phyloP scores from a whole-genome alignment of 2,888 invertebrate genomes.

The Entomobrya proxima region DNA sequence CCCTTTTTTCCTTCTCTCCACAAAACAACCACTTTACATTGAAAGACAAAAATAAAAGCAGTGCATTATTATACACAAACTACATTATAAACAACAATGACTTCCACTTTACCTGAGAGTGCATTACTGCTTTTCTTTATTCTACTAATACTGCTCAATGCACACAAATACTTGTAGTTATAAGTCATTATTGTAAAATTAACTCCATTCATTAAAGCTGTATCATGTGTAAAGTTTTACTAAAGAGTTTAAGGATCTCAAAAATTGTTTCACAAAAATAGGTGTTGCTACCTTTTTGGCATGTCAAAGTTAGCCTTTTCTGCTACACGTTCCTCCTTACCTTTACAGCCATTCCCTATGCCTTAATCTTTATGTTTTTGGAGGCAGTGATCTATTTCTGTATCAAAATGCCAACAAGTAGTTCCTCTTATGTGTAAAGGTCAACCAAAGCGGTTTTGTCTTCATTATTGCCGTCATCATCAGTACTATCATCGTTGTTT shows the following conservation, averaged over 20 bases:
- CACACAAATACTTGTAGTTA: background rate
- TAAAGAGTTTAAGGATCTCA: constrained; percentile 1
- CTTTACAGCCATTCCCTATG: background rate
- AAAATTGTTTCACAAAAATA: background rate
- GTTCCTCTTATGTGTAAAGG: constrained; percentile 48
- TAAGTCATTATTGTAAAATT: constrained; percentile 8
- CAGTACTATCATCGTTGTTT: constrained; percentile 2
- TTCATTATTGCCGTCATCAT: constrained; percentile 29
- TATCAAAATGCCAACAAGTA: background rate
- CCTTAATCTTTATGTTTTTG: background rate
- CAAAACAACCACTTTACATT: background rate
- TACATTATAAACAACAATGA: background rate
- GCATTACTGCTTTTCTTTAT: background rate
- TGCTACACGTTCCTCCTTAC: background rate
- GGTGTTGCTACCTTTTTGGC: background rate
- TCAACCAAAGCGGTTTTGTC: constrained; percentile 55
- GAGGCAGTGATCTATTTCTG: constrained; percentile 43
- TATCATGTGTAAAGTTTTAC: background rate
- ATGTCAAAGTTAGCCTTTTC: background rate
- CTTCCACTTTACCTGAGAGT: constrained; percentile 25
- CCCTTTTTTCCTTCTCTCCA: constrained; percentile 55
- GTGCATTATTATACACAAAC: background rate
- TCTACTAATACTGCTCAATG: background rate
- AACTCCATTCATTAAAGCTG: constrained; percentile 38
- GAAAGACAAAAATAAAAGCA: constrained; percentile 46